Evolutionary conservation across 2,113 vertebrate genomes (phyloP).

Genomic region (Campylomormyrus tamandua): DNA sequence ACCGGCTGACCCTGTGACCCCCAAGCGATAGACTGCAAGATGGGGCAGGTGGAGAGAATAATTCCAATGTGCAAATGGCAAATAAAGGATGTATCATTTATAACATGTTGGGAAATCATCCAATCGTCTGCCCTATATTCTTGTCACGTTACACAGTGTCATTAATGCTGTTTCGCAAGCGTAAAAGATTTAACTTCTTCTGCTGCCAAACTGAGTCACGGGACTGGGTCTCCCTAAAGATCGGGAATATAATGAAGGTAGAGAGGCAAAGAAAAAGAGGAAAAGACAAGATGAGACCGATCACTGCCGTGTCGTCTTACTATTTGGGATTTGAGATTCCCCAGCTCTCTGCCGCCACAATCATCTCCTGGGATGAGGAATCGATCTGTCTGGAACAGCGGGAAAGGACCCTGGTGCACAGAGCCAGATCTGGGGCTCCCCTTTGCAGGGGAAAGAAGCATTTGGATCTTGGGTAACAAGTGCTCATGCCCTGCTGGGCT

Average conservation of each 20-base stretch:
- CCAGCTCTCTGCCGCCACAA: background rate
- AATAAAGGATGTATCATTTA: background rate
- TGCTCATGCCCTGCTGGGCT: background rate
- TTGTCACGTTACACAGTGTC: background rate
- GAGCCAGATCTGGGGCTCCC: background rate
- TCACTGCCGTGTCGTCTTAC: background rate
- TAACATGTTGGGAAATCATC: background rate
- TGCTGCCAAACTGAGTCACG: background rate
- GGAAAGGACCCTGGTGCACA: background rate
- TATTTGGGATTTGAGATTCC: background rate
- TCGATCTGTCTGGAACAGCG: background rate
- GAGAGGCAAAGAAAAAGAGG: background rate
- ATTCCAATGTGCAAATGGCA: background rate
- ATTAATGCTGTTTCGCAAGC: background rate
- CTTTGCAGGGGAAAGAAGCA: background rate
- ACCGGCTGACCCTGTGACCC: background rate
- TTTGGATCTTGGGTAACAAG: background rate
- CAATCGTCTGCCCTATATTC: background rate
- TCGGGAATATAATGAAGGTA: background rate
- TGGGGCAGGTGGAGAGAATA: background rate
- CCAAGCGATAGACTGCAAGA: background rate
- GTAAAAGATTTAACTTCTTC: background rate
- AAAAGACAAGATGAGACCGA: background rate
- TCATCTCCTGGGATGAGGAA: background rate
- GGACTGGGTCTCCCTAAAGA: background rate